phyloP scores from a whole-genome alignment of 2,797 vertebrate genomes.

The Diglossa cyanea region DNA sequence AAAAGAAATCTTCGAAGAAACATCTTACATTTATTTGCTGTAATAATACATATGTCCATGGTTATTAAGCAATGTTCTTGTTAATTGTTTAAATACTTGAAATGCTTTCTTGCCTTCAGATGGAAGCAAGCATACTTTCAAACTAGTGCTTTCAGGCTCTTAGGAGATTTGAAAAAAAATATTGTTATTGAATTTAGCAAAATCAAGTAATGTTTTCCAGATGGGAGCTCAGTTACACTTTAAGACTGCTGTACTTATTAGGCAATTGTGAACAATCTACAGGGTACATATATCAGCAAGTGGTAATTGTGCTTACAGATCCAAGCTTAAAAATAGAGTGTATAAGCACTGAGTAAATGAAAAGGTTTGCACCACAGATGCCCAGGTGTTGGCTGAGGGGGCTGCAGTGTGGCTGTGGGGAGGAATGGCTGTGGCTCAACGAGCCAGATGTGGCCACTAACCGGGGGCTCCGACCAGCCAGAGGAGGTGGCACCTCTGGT shows the following conservation, averaged over 20 bases:
- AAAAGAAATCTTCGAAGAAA: neutral
- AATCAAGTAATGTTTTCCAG: neutral
- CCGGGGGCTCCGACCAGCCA: accelerated
- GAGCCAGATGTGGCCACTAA: accelerated
- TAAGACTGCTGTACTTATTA: neutral
- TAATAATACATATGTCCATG: neutral
- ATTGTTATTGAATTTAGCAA: neutral
- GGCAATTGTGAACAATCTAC: neutral
- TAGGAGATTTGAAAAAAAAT: neutral
- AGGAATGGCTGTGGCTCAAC: neutral
- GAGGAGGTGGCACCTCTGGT: neutral
- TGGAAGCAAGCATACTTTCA: neutral
- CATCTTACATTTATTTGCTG: neutral
- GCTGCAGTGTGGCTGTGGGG: neutral
- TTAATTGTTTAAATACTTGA: neutral
- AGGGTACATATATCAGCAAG: neutral
- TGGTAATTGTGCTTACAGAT: neutral
- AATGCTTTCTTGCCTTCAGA: neutral
- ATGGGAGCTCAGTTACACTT: neutral
- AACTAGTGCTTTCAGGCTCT: neutral
- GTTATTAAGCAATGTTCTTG: neutral
- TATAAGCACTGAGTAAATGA: neutral
- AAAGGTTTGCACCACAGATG: neutral
- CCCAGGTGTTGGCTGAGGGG: neutral
- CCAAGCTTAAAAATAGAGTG: neutral